Percentiles rank a stretch among this genome's conserved stretches.
Evolutionary conservation across 1,140 invertebrate species (phyloP).

Genomic region (Argopecten irradians): DNA sequence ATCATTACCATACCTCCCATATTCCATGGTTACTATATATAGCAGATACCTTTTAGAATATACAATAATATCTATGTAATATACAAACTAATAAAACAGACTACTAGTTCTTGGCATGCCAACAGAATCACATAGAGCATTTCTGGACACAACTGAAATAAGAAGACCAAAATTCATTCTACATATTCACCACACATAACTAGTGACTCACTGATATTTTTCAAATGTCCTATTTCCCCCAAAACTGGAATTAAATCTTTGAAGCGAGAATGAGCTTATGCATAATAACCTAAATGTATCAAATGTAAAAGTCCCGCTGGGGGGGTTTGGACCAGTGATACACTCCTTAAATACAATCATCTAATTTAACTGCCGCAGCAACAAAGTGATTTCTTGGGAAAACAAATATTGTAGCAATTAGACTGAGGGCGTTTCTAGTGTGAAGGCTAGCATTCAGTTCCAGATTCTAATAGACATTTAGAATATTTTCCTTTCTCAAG

Average conservation of each 20-base stretch:
- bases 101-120: too few species aligned
- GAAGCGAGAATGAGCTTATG: neutral
- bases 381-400: neutral
- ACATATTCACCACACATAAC: neutral
- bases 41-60: too few species aligned
- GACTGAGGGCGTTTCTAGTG: neutral
- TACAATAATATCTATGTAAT: too few species aligned
- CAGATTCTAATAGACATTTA: neutral
- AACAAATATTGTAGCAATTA: slow-evolving; percentile 18
- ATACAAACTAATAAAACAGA: too few species aligned
- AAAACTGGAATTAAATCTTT: neutral
- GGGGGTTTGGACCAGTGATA: neutral
- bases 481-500: neutral
- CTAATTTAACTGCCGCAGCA: neutral
- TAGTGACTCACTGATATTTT: neutral
- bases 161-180: neutral
- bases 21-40: too few species aligned
- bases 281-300: neutral
- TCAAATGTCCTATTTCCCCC: neutral
- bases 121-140: too few species aligned
- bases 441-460: neutral
- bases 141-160: too few species aligned
- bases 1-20: too few species aligned
- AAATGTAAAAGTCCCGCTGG: neutral
- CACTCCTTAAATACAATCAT: neutral